Evolutionary conservation across 2,888 invertebrate species (phyloP).

Genomic region (Platerodrilus igneus): DNA sequence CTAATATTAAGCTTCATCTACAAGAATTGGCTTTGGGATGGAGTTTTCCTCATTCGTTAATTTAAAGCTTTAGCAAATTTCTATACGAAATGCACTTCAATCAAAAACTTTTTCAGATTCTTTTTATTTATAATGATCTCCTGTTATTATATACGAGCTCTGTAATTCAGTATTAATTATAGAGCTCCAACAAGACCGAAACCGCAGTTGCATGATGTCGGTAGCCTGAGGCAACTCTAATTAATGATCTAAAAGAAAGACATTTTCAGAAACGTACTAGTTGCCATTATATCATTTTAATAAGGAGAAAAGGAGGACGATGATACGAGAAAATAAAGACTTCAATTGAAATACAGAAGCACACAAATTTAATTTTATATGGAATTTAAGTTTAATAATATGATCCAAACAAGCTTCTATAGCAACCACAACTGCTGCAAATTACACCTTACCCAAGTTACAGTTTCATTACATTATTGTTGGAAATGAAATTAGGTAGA

Average conservation of each 20-base stretch:
- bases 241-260: slow-evolving; percentile 25
- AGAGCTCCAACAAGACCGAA: slow-evolving; percentile 20
- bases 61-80: too few relatives aligned
- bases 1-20: too few relatives aligned
- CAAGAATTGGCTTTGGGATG: too few relatives aligned
- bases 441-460: slow-evolving; percentile 18
- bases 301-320: slow-evolving; percentile 16
- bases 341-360: too few relatives aligned
- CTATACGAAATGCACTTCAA: too few relatives aligned
- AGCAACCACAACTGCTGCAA: slow-evolving; percentile 19
- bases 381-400: slow-evolving; percentile 21
- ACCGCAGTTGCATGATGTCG: slow-evolving; percentile 25
- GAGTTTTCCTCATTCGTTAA: too few relatives aligned
- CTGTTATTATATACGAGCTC: slow-evolving; percentile 17
- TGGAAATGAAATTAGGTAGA: slow-evolving; percentile 19
- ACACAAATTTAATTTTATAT: slow-evolving; percentile 25
- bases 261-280: slow-evolving; percentile 23
- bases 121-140: slow-evolving; percentile 19
- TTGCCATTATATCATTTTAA: slow-evolving; percentile 23
- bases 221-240: slow-evolving; percentile 24
- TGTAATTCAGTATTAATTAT: slow-evolving; percentile 27
- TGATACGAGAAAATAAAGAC: slow-evolving; percentile 14
- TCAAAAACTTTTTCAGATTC: slow-evolving; percentile 3
- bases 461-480: slow-evolving; percentile 23
- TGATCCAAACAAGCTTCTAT: slow-evolving; percentile 22